Base-by-base conservation (phyloP, 2,888 invertebrate genomes). In the Melinopterus prodromus region DNA sequence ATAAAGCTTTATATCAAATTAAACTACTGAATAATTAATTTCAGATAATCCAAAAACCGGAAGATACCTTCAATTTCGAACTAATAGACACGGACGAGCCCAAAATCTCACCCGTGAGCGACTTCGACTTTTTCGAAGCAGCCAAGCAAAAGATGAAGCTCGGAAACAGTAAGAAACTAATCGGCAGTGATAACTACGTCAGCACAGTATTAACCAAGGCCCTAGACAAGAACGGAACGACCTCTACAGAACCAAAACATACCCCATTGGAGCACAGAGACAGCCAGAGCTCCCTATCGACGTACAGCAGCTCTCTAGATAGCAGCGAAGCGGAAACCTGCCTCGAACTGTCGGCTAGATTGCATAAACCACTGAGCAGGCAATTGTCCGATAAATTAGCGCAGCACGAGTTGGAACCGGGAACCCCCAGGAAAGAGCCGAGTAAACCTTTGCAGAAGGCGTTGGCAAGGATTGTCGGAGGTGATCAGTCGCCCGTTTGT, bases 21-120 rank as follows among this genome's bases (percentile, higher is more conserved):
- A 4, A 16, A 26, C n/a, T 72, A 15, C 71, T 38, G 26, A n/a
- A 16, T 53, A 16, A 14, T 16, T 72, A 6, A 16, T 77, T 79
- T 26, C 53, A 79, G 79, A 79, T 78, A 72, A 91, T 91, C 82
- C 93, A 93, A 71, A 90, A 92, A 81, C 92, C 92, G 16, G 95
- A 96, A 87, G 96, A 96, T 87, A 93, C 94, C 75, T 96, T 96
- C 87, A 94, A 93, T 83, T 96, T 96, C 87, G 96, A 96, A 88
- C 92, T 96, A 80, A 94, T 96, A 81, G 96, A 96, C 86, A 95
- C 94, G 12, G 96, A 96, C 86, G 96, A 96, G 82, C 70, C 81
- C 5, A 81, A 80, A 72, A 5, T 9, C 12, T 35, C 74, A 26
- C 53, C 53, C 53, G 36, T 35, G n/a, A 74, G n/a, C 36, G 74